These are phyloP conservation scores for Hydrocynus forskahlii DNA, from an alignment of 2,797 vertebrate genomes.

Conservation along the genomic window DNA sequence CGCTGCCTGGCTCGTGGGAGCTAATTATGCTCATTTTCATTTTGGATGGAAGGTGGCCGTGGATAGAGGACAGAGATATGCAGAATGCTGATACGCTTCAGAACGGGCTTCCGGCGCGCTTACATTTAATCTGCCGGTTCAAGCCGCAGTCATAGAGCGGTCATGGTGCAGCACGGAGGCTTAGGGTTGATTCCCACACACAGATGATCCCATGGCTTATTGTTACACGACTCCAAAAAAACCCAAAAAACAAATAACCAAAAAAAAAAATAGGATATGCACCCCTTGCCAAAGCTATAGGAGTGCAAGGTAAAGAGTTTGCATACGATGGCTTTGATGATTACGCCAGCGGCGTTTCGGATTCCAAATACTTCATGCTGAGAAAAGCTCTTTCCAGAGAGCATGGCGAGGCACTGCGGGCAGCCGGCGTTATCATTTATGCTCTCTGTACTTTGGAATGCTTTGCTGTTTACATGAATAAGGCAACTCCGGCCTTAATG, in stretches of 20 bases:
- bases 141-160: constrained; percentile 52
- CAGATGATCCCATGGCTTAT: constrained; percentile 40
- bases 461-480: constrained; percentile 40
- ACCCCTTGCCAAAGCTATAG: not conserved
- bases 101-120: constrained; percentile 63
- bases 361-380: constrained; percentile 19
- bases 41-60: constrained; percentile 65
- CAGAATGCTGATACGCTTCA: constrained; percentile 73
- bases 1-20: constrained; percentile 70
- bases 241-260: not conserved
- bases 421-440: constrained; percentile 32
- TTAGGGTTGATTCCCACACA: not conserved
- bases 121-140: constrained; percentile 69
- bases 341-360: constrained; percentile 30
- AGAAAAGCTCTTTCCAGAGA: constrained; percentile 44
- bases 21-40: constrained; percentile 79
- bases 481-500: constrained; percentile 20
- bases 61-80: constrained; percentile 69
- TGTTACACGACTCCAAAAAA: constrained; percentile 20
- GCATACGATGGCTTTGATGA: constrained; percentile 35
- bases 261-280: not conserved
- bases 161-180: constrained; percentile 14
- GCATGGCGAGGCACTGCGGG: constrained; percentile 13
- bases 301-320: constrained; percentile 36
- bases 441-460: constrained; percentile 36